These are phyloP conservation scores for Drosophila ohnishii DNA, from an alignment of 1,140 invertebrate genomes.

Conservation along the genomic window DNA sequence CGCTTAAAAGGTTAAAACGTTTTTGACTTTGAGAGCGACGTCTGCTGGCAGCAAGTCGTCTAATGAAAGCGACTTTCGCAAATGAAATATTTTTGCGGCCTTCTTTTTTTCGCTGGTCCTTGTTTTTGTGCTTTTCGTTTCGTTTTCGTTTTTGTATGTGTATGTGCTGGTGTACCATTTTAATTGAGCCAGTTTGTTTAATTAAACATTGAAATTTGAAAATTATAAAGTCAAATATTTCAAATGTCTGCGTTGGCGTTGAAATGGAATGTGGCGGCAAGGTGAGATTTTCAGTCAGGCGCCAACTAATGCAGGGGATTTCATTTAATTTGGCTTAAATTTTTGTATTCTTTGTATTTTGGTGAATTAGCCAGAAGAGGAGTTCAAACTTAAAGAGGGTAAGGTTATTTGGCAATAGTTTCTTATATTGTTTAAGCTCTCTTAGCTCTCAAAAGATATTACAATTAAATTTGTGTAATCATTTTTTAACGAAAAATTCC, in stretches of 20 bases:
- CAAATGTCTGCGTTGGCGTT: constrained; percentile 16
- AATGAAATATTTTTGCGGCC: constrained; percentile 63
- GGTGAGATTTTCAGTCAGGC: constrained; percentile 17
- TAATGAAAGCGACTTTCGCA: constrained; percentile 62
- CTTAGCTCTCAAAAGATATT: neutral
- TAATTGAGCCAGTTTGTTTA: constrained; percentile 65
- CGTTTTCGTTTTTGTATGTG: constrained; percentile 8
- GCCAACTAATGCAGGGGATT: neutral
- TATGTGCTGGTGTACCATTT: constrained; percentile 27
- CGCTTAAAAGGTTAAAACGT: constrained; percentile 78
- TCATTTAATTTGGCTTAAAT: constrained; percentile 5
- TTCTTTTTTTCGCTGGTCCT: constrained; percentile 6
- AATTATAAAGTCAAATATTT: constrained; percentile 65
- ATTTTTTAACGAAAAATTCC: neutral
- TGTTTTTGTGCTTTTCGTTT: constrained; percentile 16
- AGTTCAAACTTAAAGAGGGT: neutral
- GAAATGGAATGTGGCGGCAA: constrained; percentile 21
- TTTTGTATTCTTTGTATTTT: neutral
- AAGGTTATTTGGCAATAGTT: no score
- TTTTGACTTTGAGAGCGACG: constrained; percentile 70
- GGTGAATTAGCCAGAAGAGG: no score
- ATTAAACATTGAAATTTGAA: constrained; percentile 60
- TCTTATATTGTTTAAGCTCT: neutral
- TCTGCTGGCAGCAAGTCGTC: constrained; percentile 60
- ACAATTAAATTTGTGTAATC: neutral